Evolutionary conservation across 2,113 vertebrate genomes (phyloP).

Genomic region (Mastomys natalensis): DNA sequence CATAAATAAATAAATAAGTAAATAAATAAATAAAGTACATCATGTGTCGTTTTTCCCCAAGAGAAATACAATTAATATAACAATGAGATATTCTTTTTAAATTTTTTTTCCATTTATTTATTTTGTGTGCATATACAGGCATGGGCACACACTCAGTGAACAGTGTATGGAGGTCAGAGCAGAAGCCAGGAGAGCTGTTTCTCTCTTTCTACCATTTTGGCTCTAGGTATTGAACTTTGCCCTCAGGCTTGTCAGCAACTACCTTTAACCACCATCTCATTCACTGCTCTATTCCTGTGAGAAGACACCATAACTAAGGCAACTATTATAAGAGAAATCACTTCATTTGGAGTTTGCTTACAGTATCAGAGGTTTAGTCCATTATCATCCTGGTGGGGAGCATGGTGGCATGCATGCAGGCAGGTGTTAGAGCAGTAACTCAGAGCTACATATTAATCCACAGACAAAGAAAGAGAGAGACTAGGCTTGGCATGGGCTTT

Average conservation of each 20-base stretch:
- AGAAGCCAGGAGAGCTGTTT: neutral
- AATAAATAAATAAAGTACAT: neutral
- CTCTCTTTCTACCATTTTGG: neutral
- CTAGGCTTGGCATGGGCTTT: neutral
- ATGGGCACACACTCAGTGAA: neutral
- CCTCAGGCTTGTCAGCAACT: neutral
- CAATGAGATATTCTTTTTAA: neutral
- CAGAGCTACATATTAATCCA: neutral
- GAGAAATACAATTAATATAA: neutral
- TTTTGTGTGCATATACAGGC: neutral
- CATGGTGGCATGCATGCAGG: neutral
- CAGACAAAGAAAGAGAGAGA: neutral
- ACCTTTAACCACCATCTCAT: neutral
- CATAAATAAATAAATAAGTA: too few species aligned
- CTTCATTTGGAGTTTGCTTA: neutral
- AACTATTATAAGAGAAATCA: neutral
- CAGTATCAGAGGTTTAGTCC: neutral
- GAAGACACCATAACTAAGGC: neutral
- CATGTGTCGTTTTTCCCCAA: neutral
- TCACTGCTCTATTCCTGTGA: neutral
- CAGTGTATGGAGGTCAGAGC: neutral
- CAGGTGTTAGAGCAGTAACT: neutral
- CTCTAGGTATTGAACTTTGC: neutral
- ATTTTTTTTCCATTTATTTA: neutral
- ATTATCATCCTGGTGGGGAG: neutral